Evolutionary conservation across 2,113 vertebrate genomes (phyloP), one percentile per base, ranked within the genome.

Genomic region (Mirza zaza): DNA sequence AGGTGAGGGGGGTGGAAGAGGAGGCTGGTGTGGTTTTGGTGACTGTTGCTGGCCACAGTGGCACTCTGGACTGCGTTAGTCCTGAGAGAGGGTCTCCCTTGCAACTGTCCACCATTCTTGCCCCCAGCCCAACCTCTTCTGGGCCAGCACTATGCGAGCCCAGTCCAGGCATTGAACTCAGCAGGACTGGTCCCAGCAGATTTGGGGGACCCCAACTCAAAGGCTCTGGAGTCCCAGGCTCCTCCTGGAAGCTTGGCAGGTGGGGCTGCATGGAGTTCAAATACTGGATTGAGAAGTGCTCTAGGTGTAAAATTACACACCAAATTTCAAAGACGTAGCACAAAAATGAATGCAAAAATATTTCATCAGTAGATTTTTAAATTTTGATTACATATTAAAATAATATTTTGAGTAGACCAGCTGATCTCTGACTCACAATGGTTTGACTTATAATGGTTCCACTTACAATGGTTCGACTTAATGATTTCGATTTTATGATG

Each of bases 321-420:
- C 86, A 91, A 55, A 87, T 70, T 50, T 91, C 71, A 93, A 89
- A 87, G 55, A 32, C 25, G 57, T 27, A 25, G 61, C 52, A 59
- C 65, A 84, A 79, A 80, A 67, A 57, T 88, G 25, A 86, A 65
- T 61, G 32, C 80, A 90, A 84, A 17, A 68, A 57, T 11, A 6
- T 77, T 95, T 70, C 59, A 80, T 70, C 81, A 34, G 57, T 82
- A 71, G 68, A 87, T 92, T 77, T 95, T 32, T 21, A 86, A 92
- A 94, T 83, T 91, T 2, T 83, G 27, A 42, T 79, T 82, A 71
- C 5, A 48, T 79, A 71, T 67, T 90, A 85, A 88, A 90, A 88
- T 75, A 79, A 55, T 83, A 84, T 59, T 82, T 85, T 83, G n/a
- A 21, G 39, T 68, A 71, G 39, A 39, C 8, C 73, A 48, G 42